These are phyloP conservation scores for Myanophis thanlyinensis DNA, from an alignment of 2,113 vertebrate genomes.

Conservation along the genomic window DNA sequence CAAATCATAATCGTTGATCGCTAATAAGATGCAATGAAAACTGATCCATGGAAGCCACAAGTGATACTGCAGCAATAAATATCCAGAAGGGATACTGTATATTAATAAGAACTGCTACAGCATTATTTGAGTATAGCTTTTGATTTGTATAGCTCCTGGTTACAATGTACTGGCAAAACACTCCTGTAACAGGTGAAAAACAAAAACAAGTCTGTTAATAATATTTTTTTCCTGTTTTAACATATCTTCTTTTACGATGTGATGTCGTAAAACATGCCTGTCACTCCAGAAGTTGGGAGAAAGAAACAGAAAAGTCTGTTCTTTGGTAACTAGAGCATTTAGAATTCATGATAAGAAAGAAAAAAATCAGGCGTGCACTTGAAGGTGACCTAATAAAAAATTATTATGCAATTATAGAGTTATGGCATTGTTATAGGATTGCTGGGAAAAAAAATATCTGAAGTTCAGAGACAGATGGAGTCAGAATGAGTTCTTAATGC, in stretches of 20 bases:
- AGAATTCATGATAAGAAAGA: not conserved
- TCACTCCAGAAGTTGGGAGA: not conserved
- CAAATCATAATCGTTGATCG: constrained; percentile 59
- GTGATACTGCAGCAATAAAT: constrained; percentile 40
- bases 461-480: not conserved
- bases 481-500: not conserved
- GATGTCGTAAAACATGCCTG: not conserved
- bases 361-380: not conserved
- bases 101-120: constrained; percentile 38
- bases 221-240: constrained; percentile 3
- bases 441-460: not conserved
- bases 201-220: constrained; percentile 17
- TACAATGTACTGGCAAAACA: constrained; percentile 26
- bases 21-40: constrained; percentile 56
- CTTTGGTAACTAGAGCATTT: constrained; percentile 17
- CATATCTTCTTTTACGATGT: not conserved
- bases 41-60: constrained; percentile 35
- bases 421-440: not conserved
- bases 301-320: not conserved
- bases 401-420: not conserved
- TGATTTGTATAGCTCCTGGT: constrained; percentile 22
- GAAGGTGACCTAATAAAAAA: not conserved
- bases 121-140: constrained; percentile 46
- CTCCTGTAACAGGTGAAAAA: constrained; percentile 14
- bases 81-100: constrained; percentile 22